Base-by-base conservation (phyloP, 1,140 invertebrate species). In the Sipha flava region DNA sequence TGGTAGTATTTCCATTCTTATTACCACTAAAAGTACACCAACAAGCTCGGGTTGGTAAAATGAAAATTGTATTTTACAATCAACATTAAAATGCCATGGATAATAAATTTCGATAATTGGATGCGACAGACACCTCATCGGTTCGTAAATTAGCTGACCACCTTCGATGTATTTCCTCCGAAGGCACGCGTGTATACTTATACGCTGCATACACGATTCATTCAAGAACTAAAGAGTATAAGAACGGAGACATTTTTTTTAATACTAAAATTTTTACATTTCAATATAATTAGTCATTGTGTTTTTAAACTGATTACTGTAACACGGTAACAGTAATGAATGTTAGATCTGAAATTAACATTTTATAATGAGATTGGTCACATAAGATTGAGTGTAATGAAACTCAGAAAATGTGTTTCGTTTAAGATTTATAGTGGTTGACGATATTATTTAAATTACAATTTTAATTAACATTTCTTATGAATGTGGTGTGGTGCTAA, bases 51-150 rank as follows among this genome's bases (percentile, higher is more conserved):
- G 21, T 45, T 5, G 14, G n/a, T 68, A 5, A 16, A 43, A 43
- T 21, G 18, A 45, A 62, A 72, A 72, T 26, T 47, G 12, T 45
- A 43, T 72, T 72, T 72, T 23, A 29, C 66, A 72, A 72, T 43
- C 40, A 29, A 72, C 43, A 26, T 43, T 72, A 72, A 40, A 29
- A 45, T 45, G 12, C 31, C 26, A 34, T 23, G 72, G 72, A 52
- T 31, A 34, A 75, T 75, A 75, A 75, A 75, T 75, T 75, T 37
- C 12, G 47, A 29, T 75, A 75, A 75, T 75, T 75, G 72, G 72
- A 75, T 37, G 49, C 18, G 47, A 54, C 72, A 37, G 43, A 70
- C 45, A 29, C 26, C 68, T 49, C 45, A 26, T 49, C 16, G 49
- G 26, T 21, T 14, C 2, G 43, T 49, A 31, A 49, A 75, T 54